Evolutionary conservation across 2,888 invertebrate species (phyloP).

Genomic region (Acholoe squamosa): DNA sequence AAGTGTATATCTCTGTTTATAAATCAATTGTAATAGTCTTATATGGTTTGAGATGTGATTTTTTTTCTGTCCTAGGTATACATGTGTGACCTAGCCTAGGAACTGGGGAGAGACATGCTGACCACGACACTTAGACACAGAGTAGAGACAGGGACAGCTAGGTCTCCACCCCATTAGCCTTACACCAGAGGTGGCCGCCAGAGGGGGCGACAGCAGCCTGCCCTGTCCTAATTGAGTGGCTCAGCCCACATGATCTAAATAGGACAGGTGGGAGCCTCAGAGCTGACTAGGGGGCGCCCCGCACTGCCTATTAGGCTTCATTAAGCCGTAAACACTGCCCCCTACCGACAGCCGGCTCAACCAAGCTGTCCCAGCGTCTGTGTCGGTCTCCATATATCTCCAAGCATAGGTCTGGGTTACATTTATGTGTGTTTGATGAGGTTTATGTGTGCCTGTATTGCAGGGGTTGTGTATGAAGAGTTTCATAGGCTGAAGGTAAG

Average conservation of each 20-base stretch:
- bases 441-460: too few relatives aligned
- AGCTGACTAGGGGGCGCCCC: not conserved
- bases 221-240: not conserved
- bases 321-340: conserved; percentile 38
- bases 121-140: too few relatives aligned
- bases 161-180: too few relatives aligned
- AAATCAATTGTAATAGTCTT: not conserved
- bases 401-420: not conserved
- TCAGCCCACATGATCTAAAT: conserved; percentile 22
- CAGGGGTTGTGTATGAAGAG: too few relatives aligned
- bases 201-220: not conserved
- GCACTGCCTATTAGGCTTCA: conserved; percentile 29
- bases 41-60: not conserved
- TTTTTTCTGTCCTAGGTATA: too few relatives aligned
- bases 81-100: too few relatives aligned
- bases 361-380: not conserved
- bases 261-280: not conserved
- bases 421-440: too few relatives aligned
- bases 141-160: too few relatives aligned
- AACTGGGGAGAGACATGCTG: too few relatives aligned
- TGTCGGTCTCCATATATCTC: not conserved
- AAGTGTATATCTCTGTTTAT: too few relatives aligned
- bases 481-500: too few relatives aligned
- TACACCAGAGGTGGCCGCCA: too few relatives aligned
- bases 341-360: not conserved